These are phyloP conservation scores for Melanostoma mellinum DNA, from an alignment of 2,888 invertebrate genomes.

Conservation along the genomic window DNA sequence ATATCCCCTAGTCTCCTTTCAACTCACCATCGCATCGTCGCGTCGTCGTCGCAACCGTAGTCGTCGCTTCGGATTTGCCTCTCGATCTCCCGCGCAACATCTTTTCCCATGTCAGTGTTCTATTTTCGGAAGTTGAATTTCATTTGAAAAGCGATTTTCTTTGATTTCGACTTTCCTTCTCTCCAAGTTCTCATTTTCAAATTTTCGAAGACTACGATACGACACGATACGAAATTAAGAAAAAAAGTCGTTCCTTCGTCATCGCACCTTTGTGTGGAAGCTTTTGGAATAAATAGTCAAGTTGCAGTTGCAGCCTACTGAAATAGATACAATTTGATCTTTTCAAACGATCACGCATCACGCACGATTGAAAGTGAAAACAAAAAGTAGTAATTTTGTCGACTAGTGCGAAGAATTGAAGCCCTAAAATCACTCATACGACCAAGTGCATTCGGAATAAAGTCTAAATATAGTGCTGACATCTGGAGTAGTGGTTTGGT, in stretches of 20 bases:
- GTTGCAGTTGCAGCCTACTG: conserved; percentile 42
- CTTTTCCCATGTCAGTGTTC: conserved; percentile 47
- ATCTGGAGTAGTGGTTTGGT: conserved; percentile 65
- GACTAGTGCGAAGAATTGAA: not conserved
- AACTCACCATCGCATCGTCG: conserved; percentile 15
- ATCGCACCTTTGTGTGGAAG: conserved; percentile 38
- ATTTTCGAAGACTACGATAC: conserved; percentile 34
- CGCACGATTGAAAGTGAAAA: conserved; percentile 50
- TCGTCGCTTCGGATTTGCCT: not conserved
- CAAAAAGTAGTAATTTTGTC: conserved; percentile 5
- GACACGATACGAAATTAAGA: conserved; percentile 27
- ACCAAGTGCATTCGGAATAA: conserved; percentile 57
- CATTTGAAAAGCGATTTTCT: conserved; percentile 68
- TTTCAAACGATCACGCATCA: conserved; percentile 24
- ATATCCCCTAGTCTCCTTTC: conserved; percentile 36
- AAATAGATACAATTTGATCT: conserved; percentile 33
- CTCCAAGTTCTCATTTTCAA: conserved; percentile 50
- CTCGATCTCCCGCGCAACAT: conserved; percentile 50
- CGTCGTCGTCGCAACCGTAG: too few species aligned
- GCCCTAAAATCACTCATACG: conserved; percentile 61
- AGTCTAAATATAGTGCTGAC: conserved; percentile 69
- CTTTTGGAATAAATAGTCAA: conserved; percentile 15
- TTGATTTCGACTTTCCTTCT: conserved; percentile 49
- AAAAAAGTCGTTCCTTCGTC: conserved; percentile 21
- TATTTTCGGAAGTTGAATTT: conserved; percentile 73